Evolutionary conservation across 2,888 invertebrate species (phyloP), one percentile per base, ranked within the genome.

Genomic region (Ochropleura plecta): DNA sequence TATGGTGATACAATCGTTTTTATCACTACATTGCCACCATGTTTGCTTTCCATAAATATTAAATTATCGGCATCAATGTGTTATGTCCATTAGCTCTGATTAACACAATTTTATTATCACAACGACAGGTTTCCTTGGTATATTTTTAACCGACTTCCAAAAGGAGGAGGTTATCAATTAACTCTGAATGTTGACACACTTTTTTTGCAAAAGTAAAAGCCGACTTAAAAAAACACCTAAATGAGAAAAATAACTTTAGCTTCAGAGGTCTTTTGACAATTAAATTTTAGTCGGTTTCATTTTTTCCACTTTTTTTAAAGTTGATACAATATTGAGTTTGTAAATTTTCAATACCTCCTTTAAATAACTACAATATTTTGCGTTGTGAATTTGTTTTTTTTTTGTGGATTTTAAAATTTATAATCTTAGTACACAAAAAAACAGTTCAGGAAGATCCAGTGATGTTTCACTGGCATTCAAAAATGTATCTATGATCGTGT

Each of bases 21-120:
- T 82, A 86, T 78, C 74, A 77, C 73, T 51, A 8, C 64, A 76
- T 66, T 68, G 67, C 83, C 74, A 81, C 75, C 66, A 64, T 76
- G 70, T 86, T 79, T 76, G 83, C 53, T 79, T 70, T 66, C 76
- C 73, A 86, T 86, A 82, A 79, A 82, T 84, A 79, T 69, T 70
- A 60, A 78, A 78, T 71, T 65, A 73, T 79, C 76, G 42, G 0
- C 82, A 74, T 79, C 73, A 73, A 62, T 53, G 62, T 74, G 69
- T 66, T 57, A 12, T 49, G 64, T 48, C 81, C 77, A 84, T 84
- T 79, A 78, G 18, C 65, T 49, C 40, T 69, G 68, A 77, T 79
- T 78, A 84, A 62, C 67, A 53, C 42, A 55, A 20, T 46, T 16
- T 48, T 60, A 63, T 72, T 60, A 55, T 30, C 30, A 65, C 16